phyloP scores from a whole-genome alignment of 2,888 invertebrate species.

The Leptogaster cylindrica region DNA sequence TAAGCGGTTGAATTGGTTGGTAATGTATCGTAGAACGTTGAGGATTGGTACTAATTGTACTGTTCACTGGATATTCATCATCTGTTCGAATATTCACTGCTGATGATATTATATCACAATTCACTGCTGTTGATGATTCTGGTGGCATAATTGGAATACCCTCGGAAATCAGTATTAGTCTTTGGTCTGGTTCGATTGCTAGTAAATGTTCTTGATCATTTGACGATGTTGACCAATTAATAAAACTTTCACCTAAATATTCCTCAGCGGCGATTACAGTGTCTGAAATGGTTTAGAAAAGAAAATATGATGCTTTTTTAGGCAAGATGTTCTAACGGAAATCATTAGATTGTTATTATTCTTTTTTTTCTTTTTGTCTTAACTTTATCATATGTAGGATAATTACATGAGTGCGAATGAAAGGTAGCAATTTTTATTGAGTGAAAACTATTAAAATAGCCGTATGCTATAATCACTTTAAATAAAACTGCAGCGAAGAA shows the following conservation, averaged over 20 bases:
- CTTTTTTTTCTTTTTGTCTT: background rate
- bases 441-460: too few species aligned
- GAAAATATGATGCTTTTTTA: too few species aligned
- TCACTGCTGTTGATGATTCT: background rate
- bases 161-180: conserved; percentile 37
- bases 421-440: too few species aligned
- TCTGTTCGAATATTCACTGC: background rate
- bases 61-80: background rate
- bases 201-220: conserved; percentile 34
- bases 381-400: too few species aligned
- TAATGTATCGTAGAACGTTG: background rate
- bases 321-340: too few species aligned
- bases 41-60: background rate
- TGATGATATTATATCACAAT: background rate
- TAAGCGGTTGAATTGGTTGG: conserved; percentile 36
- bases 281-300: conserved; percentile 43
- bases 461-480: too few species aligned
- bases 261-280: conserved; percentile 30
- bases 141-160: conserved; percentile 33
- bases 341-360: background rate
- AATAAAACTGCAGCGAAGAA: too few species aligned
- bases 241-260: conserved; percentile 43
- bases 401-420: too few species aligned
- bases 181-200: conserved; percentile 38
- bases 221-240: conserved; percentile 42